Percentiles rank a stretch among this genome's conserved stretches.
phyloP scores from a whole-genome alignment of 2,797 vertebrate genomes.

The Onychomys leucogaster region DNA sequence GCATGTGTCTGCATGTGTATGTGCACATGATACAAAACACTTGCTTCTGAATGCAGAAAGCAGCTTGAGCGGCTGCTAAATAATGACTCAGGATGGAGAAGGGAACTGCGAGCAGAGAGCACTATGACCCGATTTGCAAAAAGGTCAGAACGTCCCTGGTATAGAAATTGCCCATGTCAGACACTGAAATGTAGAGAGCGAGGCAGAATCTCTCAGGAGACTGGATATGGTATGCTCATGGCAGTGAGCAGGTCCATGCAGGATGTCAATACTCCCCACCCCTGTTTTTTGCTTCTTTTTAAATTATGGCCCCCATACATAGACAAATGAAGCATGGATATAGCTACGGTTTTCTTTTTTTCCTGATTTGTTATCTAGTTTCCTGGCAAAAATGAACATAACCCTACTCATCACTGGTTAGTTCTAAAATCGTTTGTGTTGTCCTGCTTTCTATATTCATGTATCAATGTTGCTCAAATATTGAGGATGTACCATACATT shows the following conservation, averaged over 20 bases:
- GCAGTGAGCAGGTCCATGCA: not conserved
- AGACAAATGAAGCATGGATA: not conserved
- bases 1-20: not conserved
- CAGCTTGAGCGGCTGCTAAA: not conserved
- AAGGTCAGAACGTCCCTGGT: not conserved
- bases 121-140: not conserved
- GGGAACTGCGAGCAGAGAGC: not conserved
- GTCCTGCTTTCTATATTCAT: not conserved
- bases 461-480: not conserved
- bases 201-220: not conserved
- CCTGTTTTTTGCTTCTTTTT: not conserved
- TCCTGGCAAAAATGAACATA: not conserved
- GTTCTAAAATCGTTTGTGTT: not conserved
- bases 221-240: too few relatives aligned
- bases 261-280: not conserved
- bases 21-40: not conserved
- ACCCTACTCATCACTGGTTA: not conserved
- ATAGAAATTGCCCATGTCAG: not conserved
- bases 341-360: not conserved
- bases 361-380: not conserved
- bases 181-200: not conserved
- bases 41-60: slow-evolving; percentile 12
- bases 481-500: not conserved
- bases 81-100: not conserved
- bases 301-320: not conserved